These are phyloP conservation scores for Drosophila gaucha DNA, from an alignment of 2,888 invertebrate genomes.

Conservation along the genomic window DNA sequence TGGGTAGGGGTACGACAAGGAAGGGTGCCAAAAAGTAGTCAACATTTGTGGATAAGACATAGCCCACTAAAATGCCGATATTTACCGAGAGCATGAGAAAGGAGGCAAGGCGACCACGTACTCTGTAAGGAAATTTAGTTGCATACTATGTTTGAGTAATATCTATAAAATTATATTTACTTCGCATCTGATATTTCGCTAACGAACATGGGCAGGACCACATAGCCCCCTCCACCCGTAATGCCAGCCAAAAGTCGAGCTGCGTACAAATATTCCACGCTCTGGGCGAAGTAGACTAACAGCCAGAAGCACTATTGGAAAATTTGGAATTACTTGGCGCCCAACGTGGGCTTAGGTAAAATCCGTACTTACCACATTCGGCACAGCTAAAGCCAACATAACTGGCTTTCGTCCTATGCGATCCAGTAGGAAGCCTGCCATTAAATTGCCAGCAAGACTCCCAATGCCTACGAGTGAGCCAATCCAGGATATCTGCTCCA, in stretches of 20 bases:
- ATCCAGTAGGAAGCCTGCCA: constrained; percentile 65
- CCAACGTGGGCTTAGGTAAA: neutral
- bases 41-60: constrained; percentile 61
- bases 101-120: constrained; percentile 81
- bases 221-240: constrained; percentile 81
- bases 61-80: constrained; percentile 64
- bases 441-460: constrained; percentile 70
- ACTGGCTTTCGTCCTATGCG: constrained; percentile 71
- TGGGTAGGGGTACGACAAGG: constrained; percentile 58
- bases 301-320: constrained; percentile 78
- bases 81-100: constrained; percentile 70
- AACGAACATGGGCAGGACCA: constrained; percentile 82
- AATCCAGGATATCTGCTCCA: constrained; percentile 74
- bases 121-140: too few relatives aligned
- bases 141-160: neutral
- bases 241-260: constrained; percentile 80
- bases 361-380: constrained; percentile 61
- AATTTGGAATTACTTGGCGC: neutral
- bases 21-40: constrained; percentile 60
- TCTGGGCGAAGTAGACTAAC: constrained; percentile 70
- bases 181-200: constrained; percentile 82
- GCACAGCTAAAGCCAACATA: constrained; percentile 58
- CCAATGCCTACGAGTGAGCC: constrained; percentile 74
- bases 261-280: constrained; percentile 77
- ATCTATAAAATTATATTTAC: constrained; percentile 54